Evolutionary conservation across 2,797 vertebrate genomes (phyloP).

Genomic region (Parotocinclus haroldoi): DNA sequence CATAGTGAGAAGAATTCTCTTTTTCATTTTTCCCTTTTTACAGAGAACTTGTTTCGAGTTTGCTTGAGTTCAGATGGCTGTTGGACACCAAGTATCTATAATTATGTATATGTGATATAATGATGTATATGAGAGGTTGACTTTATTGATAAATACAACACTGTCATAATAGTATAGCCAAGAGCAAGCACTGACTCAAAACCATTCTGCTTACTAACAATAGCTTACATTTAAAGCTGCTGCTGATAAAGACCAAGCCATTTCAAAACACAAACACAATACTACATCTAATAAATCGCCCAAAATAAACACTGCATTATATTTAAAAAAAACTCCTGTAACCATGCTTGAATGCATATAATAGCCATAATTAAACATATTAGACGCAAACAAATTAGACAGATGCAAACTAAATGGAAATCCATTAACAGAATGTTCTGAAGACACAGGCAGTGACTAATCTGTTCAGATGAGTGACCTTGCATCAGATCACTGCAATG

Average conservation of each 20-base stretch:
- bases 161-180: not conserved
- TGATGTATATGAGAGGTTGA: no score
- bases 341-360: not conserved
- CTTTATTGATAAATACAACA: no score
- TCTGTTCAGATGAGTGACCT: not conserved
- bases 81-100: not conserved
- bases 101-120: not conserved
- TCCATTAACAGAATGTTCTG: constrained; percentile 1
- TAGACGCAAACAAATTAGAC: not conserved
- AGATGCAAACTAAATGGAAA: constrained; percentile 2
- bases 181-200: not conserved
- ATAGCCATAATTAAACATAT: not conserved
- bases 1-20: not conserved
- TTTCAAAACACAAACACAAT: not conserved
- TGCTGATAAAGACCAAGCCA: not conserved
- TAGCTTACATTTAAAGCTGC: not conserved
- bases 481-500: not conserved
- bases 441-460: not conserved
- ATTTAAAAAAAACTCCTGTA: not conserved
- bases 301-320: not conserved
- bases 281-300: not conserved
- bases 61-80: not conserved
- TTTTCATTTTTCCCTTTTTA: no score
- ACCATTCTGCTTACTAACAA: not conserved
- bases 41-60: no score